These are phyloP conservation scores for Willowsia nigromaculata DNA, from an alignment of 2,888 invertebrate species.

Conservation along the genomic window DNA sequence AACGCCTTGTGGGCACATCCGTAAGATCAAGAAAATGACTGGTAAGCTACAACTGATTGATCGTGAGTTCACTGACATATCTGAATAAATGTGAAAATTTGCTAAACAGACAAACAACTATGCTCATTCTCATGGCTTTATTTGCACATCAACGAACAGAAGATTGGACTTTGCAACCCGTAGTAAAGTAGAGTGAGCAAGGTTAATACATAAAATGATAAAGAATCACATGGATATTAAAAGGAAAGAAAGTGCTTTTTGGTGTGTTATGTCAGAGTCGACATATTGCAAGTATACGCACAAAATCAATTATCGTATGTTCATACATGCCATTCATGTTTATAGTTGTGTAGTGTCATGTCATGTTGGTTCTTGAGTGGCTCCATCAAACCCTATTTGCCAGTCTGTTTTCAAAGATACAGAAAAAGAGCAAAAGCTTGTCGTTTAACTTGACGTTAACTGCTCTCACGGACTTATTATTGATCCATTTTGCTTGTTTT, in stretches of 20 bases:
- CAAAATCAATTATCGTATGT: conserved; percentile 27
- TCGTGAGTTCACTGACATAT: conserved; percentile 13
- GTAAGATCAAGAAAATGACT: not conserved
- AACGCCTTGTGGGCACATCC: not conserved
- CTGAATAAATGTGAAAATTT: not conserved
- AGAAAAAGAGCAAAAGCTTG: conserved; percentile 10
- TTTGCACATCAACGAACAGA: not conserved
- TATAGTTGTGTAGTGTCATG: not conserved
- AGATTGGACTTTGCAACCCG: not conserved
- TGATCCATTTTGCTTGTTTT: not conserved
- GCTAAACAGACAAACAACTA: not conserved
- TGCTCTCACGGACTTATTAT: not conserved
- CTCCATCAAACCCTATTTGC: not conserved
- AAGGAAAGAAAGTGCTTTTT: not conserved
- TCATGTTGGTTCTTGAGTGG: not conserved
- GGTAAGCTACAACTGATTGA: conserved; percentile 6
- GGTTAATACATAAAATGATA: not conserved
- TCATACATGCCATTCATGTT: conserved; percentile 1
- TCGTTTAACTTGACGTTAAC: not conserved
- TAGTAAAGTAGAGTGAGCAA: not conserved
- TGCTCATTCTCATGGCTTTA: not conserved
- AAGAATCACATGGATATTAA: not conserved
- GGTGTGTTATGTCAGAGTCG: not conserved
- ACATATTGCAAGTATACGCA: not conserved
- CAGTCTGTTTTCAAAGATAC: not conserved